Evolutionary conservation across 2,113 vertebrate species (phyloP).

Genomic region (Felis catus): DNA sequence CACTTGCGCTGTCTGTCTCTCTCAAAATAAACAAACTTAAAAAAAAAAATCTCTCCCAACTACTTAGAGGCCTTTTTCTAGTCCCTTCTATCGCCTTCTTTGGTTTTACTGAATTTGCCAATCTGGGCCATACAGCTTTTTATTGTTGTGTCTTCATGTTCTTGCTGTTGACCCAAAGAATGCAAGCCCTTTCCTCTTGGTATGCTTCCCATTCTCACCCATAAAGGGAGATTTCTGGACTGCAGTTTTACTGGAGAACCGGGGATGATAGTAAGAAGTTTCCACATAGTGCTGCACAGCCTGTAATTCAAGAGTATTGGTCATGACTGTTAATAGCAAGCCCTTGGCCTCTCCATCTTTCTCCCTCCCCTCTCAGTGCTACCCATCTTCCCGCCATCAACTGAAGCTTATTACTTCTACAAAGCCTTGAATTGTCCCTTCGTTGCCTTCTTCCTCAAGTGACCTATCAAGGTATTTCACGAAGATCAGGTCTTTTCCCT

Average conservation of each 20-base stretch:
- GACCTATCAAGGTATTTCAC: conserved; percentile 4
- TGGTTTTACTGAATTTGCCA: background rate
- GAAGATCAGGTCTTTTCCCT: background rate
- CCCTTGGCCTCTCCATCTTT: background rate
- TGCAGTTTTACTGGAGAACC: background rate
- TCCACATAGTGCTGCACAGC: background rate
- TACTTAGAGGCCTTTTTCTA: background rate
- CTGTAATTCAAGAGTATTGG: background rate
- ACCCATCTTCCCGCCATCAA: background rate
- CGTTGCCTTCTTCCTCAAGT: background rate
- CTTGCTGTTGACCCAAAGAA: background rate
- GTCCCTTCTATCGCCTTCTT: background rate
- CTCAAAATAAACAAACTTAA: no score
- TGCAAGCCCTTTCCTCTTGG: background rate
- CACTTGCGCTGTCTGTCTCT: no score
- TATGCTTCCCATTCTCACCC: background rate
- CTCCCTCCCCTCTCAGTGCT: background rate
- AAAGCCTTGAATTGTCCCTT: background rate
- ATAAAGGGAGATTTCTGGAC: background rate
- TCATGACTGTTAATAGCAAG: background rate
- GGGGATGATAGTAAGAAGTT: background rate
- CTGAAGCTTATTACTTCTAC: background rate
- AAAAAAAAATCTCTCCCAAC: background rate
- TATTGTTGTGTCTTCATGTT: background rate
- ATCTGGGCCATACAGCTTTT: background rate